Evolutionary conservation across 2,113 vertebrate species (phyloP).

Genomic region (Microcebus lehilahytsara): DNA sequence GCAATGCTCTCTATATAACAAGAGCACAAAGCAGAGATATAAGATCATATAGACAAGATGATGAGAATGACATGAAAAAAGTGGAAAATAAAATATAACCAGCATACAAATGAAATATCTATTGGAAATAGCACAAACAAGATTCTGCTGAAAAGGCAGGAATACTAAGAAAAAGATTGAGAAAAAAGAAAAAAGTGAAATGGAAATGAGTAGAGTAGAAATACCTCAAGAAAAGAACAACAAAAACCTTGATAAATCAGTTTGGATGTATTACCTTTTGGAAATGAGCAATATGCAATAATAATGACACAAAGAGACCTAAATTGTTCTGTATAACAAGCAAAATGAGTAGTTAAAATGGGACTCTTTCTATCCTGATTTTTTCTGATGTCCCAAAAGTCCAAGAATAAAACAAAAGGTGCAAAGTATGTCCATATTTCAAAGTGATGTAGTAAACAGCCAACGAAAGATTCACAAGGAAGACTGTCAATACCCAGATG

Average conservation of each 20-base stretch:
- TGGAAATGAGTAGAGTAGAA: background rate
- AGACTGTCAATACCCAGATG: background rate
- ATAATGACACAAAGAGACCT: background rate
- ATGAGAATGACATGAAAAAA: background rate
- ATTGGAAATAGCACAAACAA: background rate
- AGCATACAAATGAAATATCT: background rate
- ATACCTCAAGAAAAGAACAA: background rate
- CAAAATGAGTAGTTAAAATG: background rate
- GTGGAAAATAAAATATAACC: background rate
- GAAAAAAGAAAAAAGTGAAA: background rate
- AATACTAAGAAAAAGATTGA: background rate
- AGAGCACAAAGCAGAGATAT: background rate
- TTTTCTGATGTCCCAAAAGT: background rate
- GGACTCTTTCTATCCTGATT: background rate
- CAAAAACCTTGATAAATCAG: background rate
- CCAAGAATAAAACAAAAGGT: background rate
- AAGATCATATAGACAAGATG: background rate
- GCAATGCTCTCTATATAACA: background rate
- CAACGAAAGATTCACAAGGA: background rate
- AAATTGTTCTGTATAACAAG: background rate
- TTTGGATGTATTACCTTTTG: background rate
- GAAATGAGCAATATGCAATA: background rate
- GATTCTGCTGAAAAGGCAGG: background rate
- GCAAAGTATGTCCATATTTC: background rate
- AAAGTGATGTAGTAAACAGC: background rate